A percentile compares a stretch with the other conserved stretches of the same genome.
Evolutionary conservation across 2,888 invertebrate genomes (phyloP).

Genomic region (Taphrorychus bicolor): DNA sequence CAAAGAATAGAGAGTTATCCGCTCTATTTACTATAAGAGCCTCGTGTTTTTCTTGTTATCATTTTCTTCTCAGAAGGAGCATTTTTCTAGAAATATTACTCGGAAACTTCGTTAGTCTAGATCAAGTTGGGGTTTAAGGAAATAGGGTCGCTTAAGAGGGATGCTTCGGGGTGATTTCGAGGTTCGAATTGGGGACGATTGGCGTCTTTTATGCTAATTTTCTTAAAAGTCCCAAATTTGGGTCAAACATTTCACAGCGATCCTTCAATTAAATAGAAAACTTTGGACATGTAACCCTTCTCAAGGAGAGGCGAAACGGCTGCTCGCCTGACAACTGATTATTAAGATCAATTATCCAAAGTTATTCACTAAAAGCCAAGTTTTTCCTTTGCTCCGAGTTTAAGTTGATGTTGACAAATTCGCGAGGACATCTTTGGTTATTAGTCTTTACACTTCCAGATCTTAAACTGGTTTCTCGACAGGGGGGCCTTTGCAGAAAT

Average conservation of each 20-base stretch:
- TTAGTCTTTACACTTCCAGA: too few species aligned
- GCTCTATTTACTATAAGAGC: constrained; percentile 16
- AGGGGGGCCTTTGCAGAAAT: too few species aligned
- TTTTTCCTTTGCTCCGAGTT: too few species aligned
- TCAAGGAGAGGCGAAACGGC: background rate
- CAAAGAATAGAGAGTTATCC: constrained; percentile 16
- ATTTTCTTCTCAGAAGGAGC: background rate
- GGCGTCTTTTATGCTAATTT: background rate
- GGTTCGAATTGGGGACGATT: background rate
- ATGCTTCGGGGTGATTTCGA: background rate
- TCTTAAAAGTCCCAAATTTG: background rate
- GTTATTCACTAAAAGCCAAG: too few species aligned
- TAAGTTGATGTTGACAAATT: too few species aligned
- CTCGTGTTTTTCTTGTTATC: constrained; percentile 2
- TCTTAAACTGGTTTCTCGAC: too few species aligned
- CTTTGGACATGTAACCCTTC: constrained; percentile 12
- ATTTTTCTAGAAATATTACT: constrained; percentile 1
- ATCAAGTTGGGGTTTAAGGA: constrained; percentile 3
- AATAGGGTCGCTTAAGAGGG: background rate
- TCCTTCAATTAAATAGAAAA: background rate
- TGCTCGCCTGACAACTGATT: constrained; percentile 16
- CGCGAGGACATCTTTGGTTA: too few species aligned
- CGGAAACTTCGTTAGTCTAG: background rate
- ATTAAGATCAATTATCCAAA: constrained; percentile 19
- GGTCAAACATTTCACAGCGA: background rate